Base-by-base conservation (phyloP, 2,888 invertebrate species). In the Coenonympha glycerion region DNA sequence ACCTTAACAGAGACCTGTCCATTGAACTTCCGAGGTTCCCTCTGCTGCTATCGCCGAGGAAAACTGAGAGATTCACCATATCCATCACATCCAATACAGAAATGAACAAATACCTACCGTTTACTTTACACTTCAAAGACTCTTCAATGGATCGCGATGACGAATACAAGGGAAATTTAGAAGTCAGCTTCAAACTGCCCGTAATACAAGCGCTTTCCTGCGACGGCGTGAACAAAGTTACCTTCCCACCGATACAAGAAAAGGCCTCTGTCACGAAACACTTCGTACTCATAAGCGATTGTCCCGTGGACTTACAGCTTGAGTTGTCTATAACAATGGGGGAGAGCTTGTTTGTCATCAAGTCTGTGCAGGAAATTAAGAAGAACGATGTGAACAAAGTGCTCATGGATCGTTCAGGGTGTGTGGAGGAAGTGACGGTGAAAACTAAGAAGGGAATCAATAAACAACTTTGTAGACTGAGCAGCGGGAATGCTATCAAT, bases 21-120 rank as follows among this genome's bases (percentile, higher is more conserved):
- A 68, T 86, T 9, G 85, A 85, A 57, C 48, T 83, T 3, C 86
- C 86, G 0, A 70, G 82, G 0, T 64, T 74, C 48, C 86, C 86
- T 0, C 53, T 84, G 1, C 63, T 84, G 0, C 56, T 87, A 1
- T 75, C 82, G 0, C 86, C 87, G 0, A 71, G 73, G 0, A 82
- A 80, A 61, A 64, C 74, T 0, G 84, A 85, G 53, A 67, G 75
- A 18, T 70, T 84, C 42, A 71, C 64, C 1, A 15, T 84, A 3
- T 57, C 76, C 50, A 56, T 87, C n/a, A 82, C 82, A 11, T 76
- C 79, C 0, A 76, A 68, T 24, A 55, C 69, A 0, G 82, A 81
- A 69, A 62, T 82, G 24, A 62, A 68, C 8, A 62, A 70, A 0
- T 56, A 55, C 6, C 48, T 86, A 30, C 64, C 72, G 2, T 84